These are phyloP conservation scores for Corythaixoides concolor DNA, from an alignment of 2,113 vertebrate genomes.

Conservation along the genomic window DNA sequence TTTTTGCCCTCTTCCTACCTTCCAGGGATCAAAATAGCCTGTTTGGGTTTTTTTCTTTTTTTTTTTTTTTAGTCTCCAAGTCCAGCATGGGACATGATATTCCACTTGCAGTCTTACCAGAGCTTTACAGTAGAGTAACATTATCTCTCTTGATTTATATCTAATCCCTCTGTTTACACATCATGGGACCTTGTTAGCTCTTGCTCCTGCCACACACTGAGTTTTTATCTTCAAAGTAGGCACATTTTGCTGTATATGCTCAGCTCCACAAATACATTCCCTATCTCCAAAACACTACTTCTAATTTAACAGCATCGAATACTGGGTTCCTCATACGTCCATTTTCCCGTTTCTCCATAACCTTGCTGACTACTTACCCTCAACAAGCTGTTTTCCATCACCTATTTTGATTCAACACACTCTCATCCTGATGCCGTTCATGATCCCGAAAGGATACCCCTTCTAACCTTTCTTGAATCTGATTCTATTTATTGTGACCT, in stretches of 20 bases:
- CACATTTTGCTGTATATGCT: neutral
- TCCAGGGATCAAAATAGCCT: neutral
- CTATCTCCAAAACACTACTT: neutral
- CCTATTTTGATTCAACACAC: neutral
- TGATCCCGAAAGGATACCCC: neutral
- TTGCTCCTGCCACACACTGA: neutral
- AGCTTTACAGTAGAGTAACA: constrained; percentile 1
- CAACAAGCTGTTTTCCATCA: neutral
- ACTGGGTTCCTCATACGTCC: neutral
- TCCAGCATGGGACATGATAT: neutral
- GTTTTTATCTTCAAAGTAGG: neutral
- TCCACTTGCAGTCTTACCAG: neutral
- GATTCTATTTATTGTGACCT: neutral
- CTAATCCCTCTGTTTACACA: neutral
- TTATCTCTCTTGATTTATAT: constrained; percentile 20
- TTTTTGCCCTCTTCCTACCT: neutral
- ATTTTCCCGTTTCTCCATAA: neutral
- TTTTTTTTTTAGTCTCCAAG: neutral
- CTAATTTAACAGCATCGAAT: neutral
- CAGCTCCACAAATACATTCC: neutral
- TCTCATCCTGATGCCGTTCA: neutral
- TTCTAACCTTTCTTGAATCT: neutral
- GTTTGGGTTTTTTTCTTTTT: accelerated
- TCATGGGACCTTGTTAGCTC: neutral
- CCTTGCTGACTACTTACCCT: neutral